Evolutionary conservation across 30 jellyfish, hydroid and myxozoan species (phyloP).

Genomic region (Hydra vulgaris): DNA sequence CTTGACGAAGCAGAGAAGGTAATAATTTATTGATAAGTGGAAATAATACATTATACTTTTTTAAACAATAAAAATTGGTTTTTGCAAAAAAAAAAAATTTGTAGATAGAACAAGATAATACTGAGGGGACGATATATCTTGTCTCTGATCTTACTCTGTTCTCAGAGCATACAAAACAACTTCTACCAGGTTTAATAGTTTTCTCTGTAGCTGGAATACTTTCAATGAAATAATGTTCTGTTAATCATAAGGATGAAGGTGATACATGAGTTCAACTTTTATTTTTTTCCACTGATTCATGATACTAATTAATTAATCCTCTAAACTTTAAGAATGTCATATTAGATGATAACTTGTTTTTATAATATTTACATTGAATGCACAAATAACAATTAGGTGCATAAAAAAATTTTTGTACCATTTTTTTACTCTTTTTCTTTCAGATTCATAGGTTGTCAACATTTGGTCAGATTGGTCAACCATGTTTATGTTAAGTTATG

Average conservation of each 20-base stretch:
- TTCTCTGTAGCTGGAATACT: no score
- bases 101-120: no score
- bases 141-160: constrained; percentile 9
- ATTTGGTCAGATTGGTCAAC: not conserved
- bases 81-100: no score
- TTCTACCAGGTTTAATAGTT: constrained; percentile 11
- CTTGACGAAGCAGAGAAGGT: no score
- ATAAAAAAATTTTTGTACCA: not conserved
- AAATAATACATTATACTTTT: no score
- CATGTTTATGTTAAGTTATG: not conserved
- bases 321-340: not conserved
- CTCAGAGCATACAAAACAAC: constrained; percentile 12
- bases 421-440: not conserved
- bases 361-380: not conserved
- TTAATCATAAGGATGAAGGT: not conserved
- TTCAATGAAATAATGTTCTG: constrained; percentile 1
- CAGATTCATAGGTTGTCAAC: constrained; percentile 9
- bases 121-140: no score
- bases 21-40: no score
- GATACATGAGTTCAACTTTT: constrained; percentile 3
- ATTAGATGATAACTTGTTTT: not conserved
- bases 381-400: not conserved
- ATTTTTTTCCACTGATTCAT: not conserved
- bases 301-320: not conserved
- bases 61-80: no score